These are phyloP conservation scores for Carterocephalus palaemon DNA, from an alignment of 2,888 invertebrate species.

Conservation along the genomic window DNA sequence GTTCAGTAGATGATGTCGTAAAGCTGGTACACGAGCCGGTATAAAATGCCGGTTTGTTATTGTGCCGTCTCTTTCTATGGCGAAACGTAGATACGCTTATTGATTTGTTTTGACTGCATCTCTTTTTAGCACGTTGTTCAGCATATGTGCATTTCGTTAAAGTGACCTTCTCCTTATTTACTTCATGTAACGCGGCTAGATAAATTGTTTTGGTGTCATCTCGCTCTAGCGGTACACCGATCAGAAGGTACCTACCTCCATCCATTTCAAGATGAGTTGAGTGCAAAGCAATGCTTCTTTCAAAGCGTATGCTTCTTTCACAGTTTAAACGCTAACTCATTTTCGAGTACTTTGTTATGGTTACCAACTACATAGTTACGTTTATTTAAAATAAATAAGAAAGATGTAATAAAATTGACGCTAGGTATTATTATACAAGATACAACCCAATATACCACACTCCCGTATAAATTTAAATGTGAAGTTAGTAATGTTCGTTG, in stretches of 20 bases:
- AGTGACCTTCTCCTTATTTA: constrained; percentile 74
- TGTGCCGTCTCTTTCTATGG: constrained; percentile 69
- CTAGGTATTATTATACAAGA: too few species aligned
- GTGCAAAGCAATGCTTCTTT: constrained; percentile 21
- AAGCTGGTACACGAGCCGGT: constrained; percentile 51
- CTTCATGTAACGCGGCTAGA: constrained; percentile 56
- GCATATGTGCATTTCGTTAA: constrained; percentile 57
- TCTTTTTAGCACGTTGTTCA: constrained; percentile 59
- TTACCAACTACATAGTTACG: too few species aligned
- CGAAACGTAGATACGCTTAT: constrained; percentile 68
- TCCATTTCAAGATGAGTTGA: constrained; percentile 29
- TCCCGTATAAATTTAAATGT: too few species aligned
- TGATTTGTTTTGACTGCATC: constrained; percentile 80
- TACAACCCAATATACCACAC: too few species aligned
- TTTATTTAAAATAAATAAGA: too few species aligned
- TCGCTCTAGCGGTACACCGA: constrained; percentile 61
- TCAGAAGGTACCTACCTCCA: constrained; percentile 51
- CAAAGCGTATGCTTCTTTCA: constrained; percentile 19
- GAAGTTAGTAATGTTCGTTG: too few species aligned
- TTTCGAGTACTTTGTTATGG: too few species aligned
- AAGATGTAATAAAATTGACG: too few species aligned
- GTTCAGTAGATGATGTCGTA: constrained; percentile 31
- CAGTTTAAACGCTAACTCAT: neutral
- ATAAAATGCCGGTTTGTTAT: constrained; percentile 76
- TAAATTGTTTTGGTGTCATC: constrained; percentile 75